phyloP scores from a whole-genome alignment of 2,888 invertebrate genomes.

The Beris morrisii region DNA sequence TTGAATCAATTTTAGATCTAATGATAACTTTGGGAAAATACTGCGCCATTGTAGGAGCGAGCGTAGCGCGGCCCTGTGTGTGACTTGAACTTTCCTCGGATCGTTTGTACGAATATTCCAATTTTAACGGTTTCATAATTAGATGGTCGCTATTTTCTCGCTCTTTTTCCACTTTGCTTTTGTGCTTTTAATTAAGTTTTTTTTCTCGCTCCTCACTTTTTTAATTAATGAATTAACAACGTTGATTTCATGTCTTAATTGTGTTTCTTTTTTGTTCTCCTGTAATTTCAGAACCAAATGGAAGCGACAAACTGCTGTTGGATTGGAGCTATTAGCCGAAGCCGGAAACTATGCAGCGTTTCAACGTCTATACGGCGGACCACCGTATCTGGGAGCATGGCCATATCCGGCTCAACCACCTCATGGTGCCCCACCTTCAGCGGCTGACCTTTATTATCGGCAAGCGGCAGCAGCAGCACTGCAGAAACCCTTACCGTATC shows the following conservation, averaged over 20 bases:
- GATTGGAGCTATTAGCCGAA: slow-evolving; percentile 93
- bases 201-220: not conserved
- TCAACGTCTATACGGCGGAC: slow-evolving; percentile 85
- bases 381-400: slow-evolving; percentile 68
- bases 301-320: slow-evolving; percentile 98
- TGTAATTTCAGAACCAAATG: slow-evolving; percentile 80
- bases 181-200: slow-evolving; percentile 18
- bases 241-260: slow-evolving; percentile 12
- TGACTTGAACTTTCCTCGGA: slow-evolving; percentile 22
- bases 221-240: slow-evolving; percentile 13
- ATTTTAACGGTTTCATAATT: slow-evolving; percentile 32
- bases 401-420: slow-evolving; percentile 64
- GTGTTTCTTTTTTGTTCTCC: slow-evolving; percentile 21
- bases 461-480: slow-evolving; percentile 80
- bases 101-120: slow-evolving; percentile 10
- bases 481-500: slow-evolving; percentile 85
- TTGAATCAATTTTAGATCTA: slow-evolving; percentile 36
- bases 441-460: slow-evolving; percentile 79
- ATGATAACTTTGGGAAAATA: slow-evolving; percentile 35
- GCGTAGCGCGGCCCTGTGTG: not conserved
- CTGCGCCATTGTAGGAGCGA: slow-evolving; percentile 7
- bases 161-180: slow-evolving; percentile 4
- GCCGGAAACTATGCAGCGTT: slow-evolving; percentile 99
- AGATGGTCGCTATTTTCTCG: slow-evolving; percentile 15
- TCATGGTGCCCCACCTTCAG: slow-evolving; percentile 65